These are phyloP conservation scores for Thunnus thynnus DNA, from an alignment of 2,113 vertebrate genomes.

Conservation along the genomic window DNA sequence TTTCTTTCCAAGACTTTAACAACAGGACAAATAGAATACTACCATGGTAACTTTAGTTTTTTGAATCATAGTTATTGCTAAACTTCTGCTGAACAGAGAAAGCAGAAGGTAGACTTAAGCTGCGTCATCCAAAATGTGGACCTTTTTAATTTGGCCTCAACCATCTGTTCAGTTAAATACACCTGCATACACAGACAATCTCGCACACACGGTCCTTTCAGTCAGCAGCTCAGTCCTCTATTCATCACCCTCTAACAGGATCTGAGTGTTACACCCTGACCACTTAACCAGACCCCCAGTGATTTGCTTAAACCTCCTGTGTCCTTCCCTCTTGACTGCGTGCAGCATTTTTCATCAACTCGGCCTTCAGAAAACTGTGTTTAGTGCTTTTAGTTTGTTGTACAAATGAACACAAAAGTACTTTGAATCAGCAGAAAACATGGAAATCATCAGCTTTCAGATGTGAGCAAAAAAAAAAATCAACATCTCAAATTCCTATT, in stretches of 20 bases:
- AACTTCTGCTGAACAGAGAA: neutral
- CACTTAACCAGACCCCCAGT: slow-evolving; percentile 57
- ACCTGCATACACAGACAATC: slow-evolving; percentile 18
- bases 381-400: too few relatives aligned
- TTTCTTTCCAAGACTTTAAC: slow-evolving; percentile 44
- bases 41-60: slow-evolving; percentile 46
- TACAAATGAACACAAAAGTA: too few relatives aligned
- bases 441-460: too few relatives aligned
- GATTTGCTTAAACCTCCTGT: slow-evolving; percentile 25
- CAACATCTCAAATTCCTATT: neutral
- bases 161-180: slow-evolving; percentile 63
- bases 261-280: slow-evolving; percentile 62
- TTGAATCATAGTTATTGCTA: slow-evolving; percentile 1
- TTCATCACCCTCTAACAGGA: slow-evolving; percentile 75
- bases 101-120: neutral
- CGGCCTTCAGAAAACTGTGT: neutral
- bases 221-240: slow-evolving; percentile 20
- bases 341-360: neutral
- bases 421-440: too few relatives aligned
- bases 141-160: slow-evolving; percentile 54
- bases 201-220: neutral
- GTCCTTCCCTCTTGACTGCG: neutral
- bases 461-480: neutral
- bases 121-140: slow-evolving; percentile 33
- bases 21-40: slow-evolving; percentile 9